Evolutionary conservation across 2,797 vertebrate species (phyloP).

Genomic region (Brotula barbata): DNA sequence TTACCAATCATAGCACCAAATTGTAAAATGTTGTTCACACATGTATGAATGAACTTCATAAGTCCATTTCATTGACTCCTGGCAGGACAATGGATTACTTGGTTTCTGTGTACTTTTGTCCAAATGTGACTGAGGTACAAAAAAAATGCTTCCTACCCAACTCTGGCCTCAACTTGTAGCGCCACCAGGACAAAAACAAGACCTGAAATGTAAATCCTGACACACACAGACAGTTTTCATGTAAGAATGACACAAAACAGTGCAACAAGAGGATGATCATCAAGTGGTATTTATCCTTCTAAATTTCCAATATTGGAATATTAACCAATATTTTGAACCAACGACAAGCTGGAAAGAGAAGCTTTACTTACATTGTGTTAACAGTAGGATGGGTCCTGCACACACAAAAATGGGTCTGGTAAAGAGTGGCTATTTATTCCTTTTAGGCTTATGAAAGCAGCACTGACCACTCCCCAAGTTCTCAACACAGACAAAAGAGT

Average conservation of each 20-base stretch:
- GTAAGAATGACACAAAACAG: neutral
- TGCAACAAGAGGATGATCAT: neutral
- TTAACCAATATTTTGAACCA: neutral
- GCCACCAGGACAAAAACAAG: constrained; percentile 66
- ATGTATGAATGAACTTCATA: neutral
- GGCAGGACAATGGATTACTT: too few species aligned
- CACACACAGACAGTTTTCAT: constrained; percentile 28
- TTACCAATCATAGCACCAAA: neutral
- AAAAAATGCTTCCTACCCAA: constrained; percentile 69
- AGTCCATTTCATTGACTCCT: too few species aligned
- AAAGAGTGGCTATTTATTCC: constrained; percentile 51
- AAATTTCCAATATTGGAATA: too few species aligned
- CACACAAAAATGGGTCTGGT: neutral
- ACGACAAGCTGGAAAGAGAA: neutral
- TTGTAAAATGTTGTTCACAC: neutral
- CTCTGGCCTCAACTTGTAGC: constrained; percentile 67
- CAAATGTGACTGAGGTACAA: neutral
- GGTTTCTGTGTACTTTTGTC: neutral
- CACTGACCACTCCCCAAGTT: constrained; percentile 57
- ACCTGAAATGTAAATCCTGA: constrained; percentile 70
- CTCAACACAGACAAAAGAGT: constrained; percentile 24
- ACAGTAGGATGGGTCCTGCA: neutral
- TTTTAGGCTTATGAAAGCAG: constrained; percentile 53
- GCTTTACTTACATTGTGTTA: constrained; percentile 67
- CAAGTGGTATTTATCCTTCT: neutral